A percentile compares a stretch with the other conserved stretches of the same genome.
These are phyloP conservation scores for Meta bourneti DNA, from an alignment of 2,888 invertebrate species.

Conservation along the genomic window DNA sequence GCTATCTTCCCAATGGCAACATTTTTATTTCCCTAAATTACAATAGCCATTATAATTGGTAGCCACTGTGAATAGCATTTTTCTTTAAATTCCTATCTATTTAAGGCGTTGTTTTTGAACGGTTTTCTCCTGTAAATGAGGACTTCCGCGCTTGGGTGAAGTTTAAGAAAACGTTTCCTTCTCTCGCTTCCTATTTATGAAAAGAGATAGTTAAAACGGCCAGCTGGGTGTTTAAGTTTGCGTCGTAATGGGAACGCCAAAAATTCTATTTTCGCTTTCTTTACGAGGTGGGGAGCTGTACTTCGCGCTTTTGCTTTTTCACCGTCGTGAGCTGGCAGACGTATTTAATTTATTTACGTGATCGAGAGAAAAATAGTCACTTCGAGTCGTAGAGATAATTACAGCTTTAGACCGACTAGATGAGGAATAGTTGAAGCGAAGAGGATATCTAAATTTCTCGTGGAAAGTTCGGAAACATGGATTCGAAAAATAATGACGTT, in stretches of 20 bases:
- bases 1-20: background rate
- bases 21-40: constrained; percentile 40
- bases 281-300: background rate
- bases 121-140: background rate
- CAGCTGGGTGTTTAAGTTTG: background rate
- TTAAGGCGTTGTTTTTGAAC: constrained; percentile 26
- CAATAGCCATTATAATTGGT: constrained; percentile 29
- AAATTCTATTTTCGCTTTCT: constrained; percentile 1
- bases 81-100: constrained; percentile 33
- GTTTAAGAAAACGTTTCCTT: constrained; percentile 18
- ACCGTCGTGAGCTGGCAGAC: background rate
- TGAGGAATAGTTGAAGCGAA: too few relatives aligned
- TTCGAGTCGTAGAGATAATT: background rate
- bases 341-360: background rate
- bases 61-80: constrained; percentile 25
- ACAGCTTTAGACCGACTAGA: background rate
- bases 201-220: constrained; percentile 11
- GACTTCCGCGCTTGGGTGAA: background rate
- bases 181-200: constrained; percentile 3
- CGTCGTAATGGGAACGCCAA: background rate
- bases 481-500: background rate
- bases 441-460: background rate
- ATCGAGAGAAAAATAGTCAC: background rate
- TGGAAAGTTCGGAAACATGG: background rate
- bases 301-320: background rate